Base-by-base conservation (phyloP, 2,113 vertebrate genomes). In the Grantiella picta region DNA sequence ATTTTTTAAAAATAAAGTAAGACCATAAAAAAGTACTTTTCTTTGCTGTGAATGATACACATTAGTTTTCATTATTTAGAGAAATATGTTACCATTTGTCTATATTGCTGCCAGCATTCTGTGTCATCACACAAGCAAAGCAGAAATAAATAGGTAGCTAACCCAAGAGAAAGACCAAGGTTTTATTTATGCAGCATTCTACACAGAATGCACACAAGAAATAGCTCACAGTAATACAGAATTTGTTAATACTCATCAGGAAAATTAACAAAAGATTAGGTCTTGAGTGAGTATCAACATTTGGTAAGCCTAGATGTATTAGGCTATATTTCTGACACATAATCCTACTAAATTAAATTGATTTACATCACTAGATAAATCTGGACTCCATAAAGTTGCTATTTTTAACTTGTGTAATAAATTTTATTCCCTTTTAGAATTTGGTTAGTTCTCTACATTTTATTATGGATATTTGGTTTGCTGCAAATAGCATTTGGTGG, bases 291-390 rank as follows among this genome's bases (percentile, higher is more conserved):
- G 45, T 79, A 76, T 72, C n/a, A 72, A 50, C 44, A 76, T 49
- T 77, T 91, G 29, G 28, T 91, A 87, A 86, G 33, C 57, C 44
- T 64, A 50, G 61, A 68, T 33, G 40, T 93, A 90, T 87, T 65
- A 79, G 70, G 33, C 28, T 80, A 17, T 79, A 82, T 82, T 88
- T 85, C 90, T 92, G 63, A 54, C 35, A 80, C 28, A 64, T 93
- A 93, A 88, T 79, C 64, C 82, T 60, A 72, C 49, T 77, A 84
- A 76, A 80, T 93, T 68, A 61, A 90, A 93, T 95, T 92, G 53
- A 93, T 92, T 93, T 93, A 80, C 50, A 90, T 92, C 50, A 83
- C 50, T 61, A 85, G 47, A 82, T 78, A 91, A 86, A 85, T 61
- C 42, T 80, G 64, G 77, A 68, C 40, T 54, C 45, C 23, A 53